Evolutionary conservation across 2,797 vertebrate genomes (phyloP).

Genomic region (Hippoglossus hippoglossus): DNA sequence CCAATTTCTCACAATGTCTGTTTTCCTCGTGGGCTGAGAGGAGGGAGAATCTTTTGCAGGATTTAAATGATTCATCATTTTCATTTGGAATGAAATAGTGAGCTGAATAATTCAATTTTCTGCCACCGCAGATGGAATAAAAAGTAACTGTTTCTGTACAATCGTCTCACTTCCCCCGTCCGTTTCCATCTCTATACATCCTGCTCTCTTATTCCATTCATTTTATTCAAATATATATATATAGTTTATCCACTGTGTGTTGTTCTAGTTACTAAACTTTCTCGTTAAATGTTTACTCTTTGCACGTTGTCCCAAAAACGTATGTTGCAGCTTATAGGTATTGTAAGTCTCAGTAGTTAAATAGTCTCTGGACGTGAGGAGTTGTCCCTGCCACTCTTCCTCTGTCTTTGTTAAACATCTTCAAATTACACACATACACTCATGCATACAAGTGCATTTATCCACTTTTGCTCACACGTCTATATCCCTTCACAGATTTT

Average conservation of each 20-base stretch:
- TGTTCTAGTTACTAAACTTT: slow-evolving; percentile 37
- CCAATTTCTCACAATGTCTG: slow-evolving; percentile 72
- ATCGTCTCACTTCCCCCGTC: slow-evolving; percentile 55
- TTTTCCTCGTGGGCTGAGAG: slow-evolving; percentile 69
- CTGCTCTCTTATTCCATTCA: slow-evolving; percentile 7
- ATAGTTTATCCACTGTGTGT: slow-evolving; percentile 21
- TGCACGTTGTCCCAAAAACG: slow-evolving; percentile 56
- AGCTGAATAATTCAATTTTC: slow-evolving; percentile 82
- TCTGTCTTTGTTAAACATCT: slow-evolving; percentile 13
- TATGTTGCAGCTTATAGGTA: slow-evolving; percentile 27
- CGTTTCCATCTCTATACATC: slow-evolving; percentile 48
- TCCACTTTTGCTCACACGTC: slow-evolving; percentile 9
- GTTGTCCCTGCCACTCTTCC: slow-evolving; percentile 17
- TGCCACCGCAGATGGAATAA: slow-evolving; percentile 74
- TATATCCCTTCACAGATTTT: not conserved
- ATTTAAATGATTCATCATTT: slow-evolving; percentile 83
- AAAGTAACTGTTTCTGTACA: slow-evolving; percentile 80
- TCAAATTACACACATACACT: not conserved
- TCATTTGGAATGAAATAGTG: slow-evolving; percentile 78
- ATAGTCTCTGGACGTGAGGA: slow-evolving; percentile 21
- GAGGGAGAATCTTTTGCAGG: slow-evolving; percentile 72
- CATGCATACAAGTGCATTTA: not conserved
- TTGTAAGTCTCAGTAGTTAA: slow-evolving; percentile 44
- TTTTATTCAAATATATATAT: slow-evolving; percentile 36
- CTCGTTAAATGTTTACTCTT: slow-evolving; percentile 53